Base-by-base conservation (phyloP, 2,888 invertebrate species). In the Agrotis segetum region DNA sequence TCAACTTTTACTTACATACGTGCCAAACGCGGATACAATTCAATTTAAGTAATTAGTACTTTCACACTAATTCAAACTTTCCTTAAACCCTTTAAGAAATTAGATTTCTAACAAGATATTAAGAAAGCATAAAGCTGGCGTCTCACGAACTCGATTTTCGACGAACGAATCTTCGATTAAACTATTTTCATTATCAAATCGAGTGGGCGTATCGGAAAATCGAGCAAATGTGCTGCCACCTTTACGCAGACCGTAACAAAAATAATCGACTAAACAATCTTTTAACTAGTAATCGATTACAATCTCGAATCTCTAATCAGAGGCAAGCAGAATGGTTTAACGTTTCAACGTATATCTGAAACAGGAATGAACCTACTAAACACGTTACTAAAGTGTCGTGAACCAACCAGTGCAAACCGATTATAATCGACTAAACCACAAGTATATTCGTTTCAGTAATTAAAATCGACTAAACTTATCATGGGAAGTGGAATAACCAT, bases 321-420 rank as follows among this genome's bases (percentile, higher is more conserved):
- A 63, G 17, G 60, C 16, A 70, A 46, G 19, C 34, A 46, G 71
- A 53, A 82, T 46, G 16, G 44, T 49, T 61, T n/a, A 63, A 68
- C 63, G 53, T 62, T 67, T 66, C 14, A 19, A 59, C 47, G 66
- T 80, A 64, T 82, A 69, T 74, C 53, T 69, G 52, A 66, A 84
- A 79, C 85, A 79, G 60, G 79, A 79, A 82, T 70, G n/a, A 61
- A 65, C 68, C 49, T 67, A 65, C 71, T 63, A 67, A 69, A 84
- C 79, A 67, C 21, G 73, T 70, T 71, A 62, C 50, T 65, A 66
- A 49, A 69, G 55, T 63, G 55, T 64, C 49, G 50, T 65, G 55
- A 34, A 24, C 52, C 21, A 67, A 67, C 67, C 60, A 73, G 65
- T 50, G 50, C 53, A 52, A 67, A 68, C 77, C 29, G 55, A 64